phyloP scores from a whole-genome alignment of 2,113 vertebrate genomes.

The Clarias macrocephalus region DNA sequence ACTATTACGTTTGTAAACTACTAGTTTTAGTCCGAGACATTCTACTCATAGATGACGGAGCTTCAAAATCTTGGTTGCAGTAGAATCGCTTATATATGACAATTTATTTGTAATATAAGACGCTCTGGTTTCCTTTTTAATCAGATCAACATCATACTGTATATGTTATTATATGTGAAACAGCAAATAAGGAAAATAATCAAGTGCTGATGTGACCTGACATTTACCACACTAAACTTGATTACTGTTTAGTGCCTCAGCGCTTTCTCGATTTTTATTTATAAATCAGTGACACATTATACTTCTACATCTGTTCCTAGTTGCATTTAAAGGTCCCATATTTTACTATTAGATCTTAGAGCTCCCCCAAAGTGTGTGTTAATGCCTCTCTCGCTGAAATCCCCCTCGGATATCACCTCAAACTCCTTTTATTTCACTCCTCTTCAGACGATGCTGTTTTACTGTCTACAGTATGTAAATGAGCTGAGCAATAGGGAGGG shows the following conservation, averaged over 20 bases:
- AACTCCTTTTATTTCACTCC: too few relatives aligned
- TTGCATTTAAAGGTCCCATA: neutral
- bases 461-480: too few relatives aligned
- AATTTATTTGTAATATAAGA: neutral
- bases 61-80: neutral
- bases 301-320: neutral
- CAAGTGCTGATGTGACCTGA: neutral
- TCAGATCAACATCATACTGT: neutral
- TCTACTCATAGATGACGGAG: neutral
- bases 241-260: neutral
- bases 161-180: neutral
- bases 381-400: too few relatives aligned
- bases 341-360: too few relatives aligned
- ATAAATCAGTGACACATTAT: neutral
- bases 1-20: too few relatives aligned
- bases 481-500: too few relatives aligned
- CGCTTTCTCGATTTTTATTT: neutral
- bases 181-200: neutral
- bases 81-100: neutral
- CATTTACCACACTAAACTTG: neutral
- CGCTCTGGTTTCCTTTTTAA: neutral
- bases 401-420: too few relatives aligned
- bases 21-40: neutral
- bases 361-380: too few relatives aligned
- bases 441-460: too few relatives aligned